These are phyloP conservation scores for Tromatobia lineatoria DNA, from an alignment of 2,888 invertebrate genomes.

Conservation along the genomic window DNA sequence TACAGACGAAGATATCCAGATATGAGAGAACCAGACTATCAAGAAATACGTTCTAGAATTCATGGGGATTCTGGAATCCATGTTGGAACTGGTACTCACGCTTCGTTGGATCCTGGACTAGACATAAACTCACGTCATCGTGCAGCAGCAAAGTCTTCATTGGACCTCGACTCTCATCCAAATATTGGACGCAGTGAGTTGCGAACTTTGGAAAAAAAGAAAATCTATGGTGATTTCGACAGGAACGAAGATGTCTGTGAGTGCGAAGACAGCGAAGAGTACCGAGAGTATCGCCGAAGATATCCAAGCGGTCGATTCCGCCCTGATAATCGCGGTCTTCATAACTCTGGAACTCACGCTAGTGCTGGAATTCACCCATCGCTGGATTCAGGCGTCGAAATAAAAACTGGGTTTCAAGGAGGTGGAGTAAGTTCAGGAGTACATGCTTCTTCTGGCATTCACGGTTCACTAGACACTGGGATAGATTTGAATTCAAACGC, in stretches of 20 bases:
- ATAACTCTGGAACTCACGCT: background rate
- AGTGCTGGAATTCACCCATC: background rate
- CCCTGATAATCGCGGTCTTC: background rate
- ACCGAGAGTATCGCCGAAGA: background rate
- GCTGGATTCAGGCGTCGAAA: background rate
- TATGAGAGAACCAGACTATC: background rate
- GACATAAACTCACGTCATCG: background rate
- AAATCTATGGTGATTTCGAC: background rate
- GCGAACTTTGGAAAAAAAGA: background rate
- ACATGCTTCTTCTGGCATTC: conserved; percentile 16
- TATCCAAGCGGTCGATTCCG: background rate
- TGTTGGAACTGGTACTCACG: background rate
- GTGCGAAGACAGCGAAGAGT: background rate
- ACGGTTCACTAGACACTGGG: background rate
- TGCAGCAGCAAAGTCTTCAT: background rate
- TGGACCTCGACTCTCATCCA: background rate
- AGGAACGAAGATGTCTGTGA: background rate
- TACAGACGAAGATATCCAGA: conserved; percentile 1
- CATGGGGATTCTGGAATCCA: background rate
- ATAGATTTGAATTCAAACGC: background rate
- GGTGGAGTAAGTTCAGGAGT: background rate
- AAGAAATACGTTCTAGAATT: background rate
- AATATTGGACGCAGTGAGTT: background rate
- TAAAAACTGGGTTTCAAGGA: background rate
- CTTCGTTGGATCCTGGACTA: too few species aligned